Conservation (phyloP, 2,888 invertebrate genomes). For the Calephelis perditalis region DNA sequence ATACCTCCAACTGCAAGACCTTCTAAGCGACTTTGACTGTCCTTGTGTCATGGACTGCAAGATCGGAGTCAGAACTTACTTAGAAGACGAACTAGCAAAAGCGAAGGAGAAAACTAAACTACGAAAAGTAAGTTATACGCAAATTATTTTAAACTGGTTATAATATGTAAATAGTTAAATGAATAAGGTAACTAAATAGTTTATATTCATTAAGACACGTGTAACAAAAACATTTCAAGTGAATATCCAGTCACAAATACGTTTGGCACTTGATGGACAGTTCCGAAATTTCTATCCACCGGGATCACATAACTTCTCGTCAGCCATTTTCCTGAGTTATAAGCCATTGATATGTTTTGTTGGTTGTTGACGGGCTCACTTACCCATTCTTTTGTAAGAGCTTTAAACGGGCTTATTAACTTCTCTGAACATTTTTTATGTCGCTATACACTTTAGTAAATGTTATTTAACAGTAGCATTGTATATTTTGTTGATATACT, state of each 20-base stretch:
- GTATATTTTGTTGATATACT: too few species aligned
- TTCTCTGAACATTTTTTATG: too few species aligned
- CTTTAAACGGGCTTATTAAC: too few species aligned
- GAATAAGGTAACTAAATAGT: too few species aligned
- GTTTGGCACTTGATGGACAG: slow-evolving; percentile 5
- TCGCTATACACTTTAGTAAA: too few species aligned
- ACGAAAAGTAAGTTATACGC: slow-evolving; percentile 81
- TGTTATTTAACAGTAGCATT: too few species aligned
- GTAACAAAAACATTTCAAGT: too few species aligned
- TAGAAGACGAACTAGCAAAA: slow-evolving; percentile 96
- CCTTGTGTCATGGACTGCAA: slow-evolving; percentile 99
- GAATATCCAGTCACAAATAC: neutral
- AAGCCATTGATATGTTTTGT: neutral
- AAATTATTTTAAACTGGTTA: too few species aligned
- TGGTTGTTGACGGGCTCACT: neutral
- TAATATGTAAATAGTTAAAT: too few species aligned
- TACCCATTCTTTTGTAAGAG: too few species aligned
- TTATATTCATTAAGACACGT: too few species aligned
- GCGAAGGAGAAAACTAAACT: slow-evolving; percentile 96
- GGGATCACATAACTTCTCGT: neutral
- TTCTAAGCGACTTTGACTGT: slow-evolving; percentile 92
- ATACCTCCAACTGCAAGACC: slow-evolving; percentile 95
- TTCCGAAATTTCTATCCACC: slow-evolving; percentile 6
- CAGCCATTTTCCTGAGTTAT: neutral
- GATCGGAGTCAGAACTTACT: slow-evolving; percentile 95